phyloP scores from a whole-genome alignment of 2,797 vertebrate genomes.

The Lepilemur ruficaudatus region DNA sequence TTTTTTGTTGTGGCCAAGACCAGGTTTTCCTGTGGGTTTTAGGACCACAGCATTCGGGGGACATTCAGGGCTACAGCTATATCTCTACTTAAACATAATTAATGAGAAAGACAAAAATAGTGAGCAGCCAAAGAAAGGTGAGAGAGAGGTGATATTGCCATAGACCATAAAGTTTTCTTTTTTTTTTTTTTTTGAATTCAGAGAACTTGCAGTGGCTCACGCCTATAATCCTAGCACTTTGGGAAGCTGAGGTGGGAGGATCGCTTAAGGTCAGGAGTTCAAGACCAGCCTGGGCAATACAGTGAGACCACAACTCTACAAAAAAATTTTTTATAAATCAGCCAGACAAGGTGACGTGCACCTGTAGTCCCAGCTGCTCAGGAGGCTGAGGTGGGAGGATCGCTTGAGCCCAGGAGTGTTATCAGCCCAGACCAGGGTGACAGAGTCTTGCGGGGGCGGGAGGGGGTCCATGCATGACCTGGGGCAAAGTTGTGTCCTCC shows the following conservation, averaged over 20 bases:
- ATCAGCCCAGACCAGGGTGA: not conserved
- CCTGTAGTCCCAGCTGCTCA: too few relatives aligned
- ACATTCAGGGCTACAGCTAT: not conserved
- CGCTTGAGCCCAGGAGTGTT: not conserved
- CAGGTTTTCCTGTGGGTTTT: not conserved
- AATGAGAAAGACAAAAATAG: not conserved
- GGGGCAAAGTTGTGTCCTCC: not conserved
- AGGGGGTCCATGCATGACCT: too few relatives aligned
- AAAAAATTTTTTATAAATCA: too few relatives aligned
- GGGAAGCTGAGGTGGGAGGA: too few relatives aligned
- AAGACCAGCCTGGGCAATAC: too few relatives aligned
- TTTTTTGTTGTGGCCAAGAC: not conserved
- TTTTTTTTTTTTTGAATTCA: not conserved
- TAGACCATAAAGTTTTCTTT: not conserved
- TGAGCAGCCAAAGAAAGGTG: not conserved
- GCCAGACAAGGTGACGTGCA: too few relatives aligned
- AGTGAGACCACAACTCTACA: too few relatives aligned
- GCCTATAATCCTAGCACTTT: too few relatives aligned
- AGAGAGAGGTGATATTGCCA: not conserved
- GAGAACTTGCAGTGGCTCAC: not conserved
- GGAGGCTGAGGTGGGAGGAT: too few relatives aligned
- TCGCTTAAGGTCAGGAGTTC: too few relatives aligned
- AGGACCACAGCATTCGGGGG: not conserved
- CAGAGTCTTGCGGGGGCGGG: not conserved
- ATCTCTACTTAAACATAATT: not conserved